Evolutionary conservation across 2,797 vertebrate genomes (phyloP).

Genomic region (Neopelma chrysocephalum): DNA sequence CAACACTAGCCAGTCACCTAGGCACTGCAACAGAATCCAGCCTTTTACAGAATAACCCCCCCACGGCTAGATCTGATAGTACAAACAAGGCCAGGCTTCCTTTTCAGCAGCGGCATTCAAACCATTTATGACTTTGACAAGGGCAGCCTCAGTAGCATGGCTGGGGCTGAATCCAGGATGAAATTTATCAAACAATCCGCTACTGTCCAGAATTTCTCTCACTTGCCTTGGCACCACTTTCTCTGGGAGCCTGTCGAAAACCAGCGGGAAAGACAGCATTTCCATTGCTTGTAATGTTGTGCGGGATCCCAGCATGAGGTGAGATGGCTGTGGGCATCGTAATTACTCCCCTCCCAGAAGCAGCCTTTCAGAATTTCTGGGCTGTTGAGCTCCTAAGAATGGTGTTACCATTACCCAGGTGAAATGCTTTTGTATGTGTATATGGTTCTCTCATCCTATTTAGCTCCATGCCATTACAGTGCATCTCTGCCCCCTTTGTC

Average conservation of each 20-base stretch:
- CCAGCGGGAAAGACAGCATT: slow-evolving; percentile 44
- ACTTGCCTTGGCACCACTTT: slow-evolving; percentile 25
- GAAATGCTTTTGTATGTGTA: neutral
- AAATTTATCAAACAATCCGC: slow-evolving; percentile 61
- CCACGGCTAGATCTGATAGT: slow-evolving; percentile 64
- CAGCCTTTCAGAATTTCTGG: slow-evolving; percentile 41
- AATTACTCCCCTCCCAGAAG: slow-evolving; percentile 50
- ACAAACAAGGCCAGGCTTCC: slow-evolving; percentile 71
- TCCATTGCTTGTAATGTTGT: neutral
- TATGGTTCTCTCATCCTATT: neutral
- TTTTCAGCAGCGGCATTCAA: slow-evolving; percentile 53
- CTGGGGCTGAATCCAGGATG: slow-evolving; percentile 44
- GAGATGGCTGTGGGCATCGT: neutral
- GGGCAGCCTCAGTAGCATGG: slow-evolving; percentile 57
- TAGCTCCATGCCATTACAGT: neutral
- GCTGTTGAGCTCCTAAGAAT: slow-evolving; percentile 13
- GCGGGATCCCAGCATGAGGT: slow-evolving; percentile 27
- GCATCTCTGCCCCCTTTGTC: neutral
- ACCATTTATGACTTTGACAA: slow-evolving; percentile 66
- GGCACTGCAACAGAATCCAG: slow-evolving; percentile 65
- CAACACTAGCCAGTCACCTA: slow-evolving; percentile 65
- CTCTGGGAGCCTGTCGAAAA: slow-evolving; percentile 50
- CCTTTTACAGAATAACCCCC: slow-evolving; percentile 54
- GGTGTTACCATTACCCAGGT: slow-evolving; percentile 18
- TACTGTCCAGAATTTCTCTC: slow-evolving; percentile 52